These are phyloP conservation scores for Sinella curviseta DNA, from an alignment of 1,140 invertebrate genomes.

Conservation along the genomic window DNA sequence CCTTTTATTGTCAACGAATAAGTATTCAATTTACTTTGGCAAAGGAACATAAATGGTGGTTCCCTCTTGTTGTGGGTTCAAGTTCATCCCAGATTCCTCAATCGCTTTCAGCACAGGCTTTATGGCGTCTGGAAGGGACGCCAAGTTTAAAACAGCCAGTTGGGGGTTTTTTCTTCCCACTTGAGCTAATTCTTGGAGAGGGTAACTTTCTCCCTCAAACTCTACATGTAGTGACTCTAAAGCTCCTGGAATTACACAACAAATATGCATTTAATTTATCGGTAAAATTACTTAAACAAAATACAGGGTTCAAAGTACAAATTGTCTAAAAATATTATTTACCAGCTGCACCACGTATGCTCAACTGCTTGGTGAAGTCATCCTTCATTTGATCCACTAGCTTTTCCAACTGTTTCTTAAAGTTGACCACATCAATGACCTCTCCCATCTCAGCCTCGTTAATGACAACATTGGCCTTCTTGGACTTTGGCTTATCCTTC, in stretches of 20 bases:
- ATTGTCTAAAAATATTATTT: conserved; percentile 9
- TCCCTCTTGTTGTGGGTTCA: conserved; percentile 93
- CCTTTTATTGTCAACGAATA: not conserved
- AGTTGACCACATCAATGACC: conserved; percentile 68
- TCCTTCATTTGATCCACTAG: conserved; percentile 71
- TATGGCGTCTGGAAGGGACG: conserved; percentile 79
- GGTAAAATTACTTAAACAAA: not conserved
- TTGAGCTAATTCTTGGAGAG: conserved; percentile 85
- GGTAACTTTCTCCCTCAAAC: conserved; percentile 78
- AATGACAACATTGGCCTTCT: conserved; percentile 67
- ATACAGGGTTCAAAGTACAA: not conserved
- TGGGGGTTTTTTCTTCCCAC: conserved; percentile 83
- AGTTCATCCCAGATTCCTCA: conserved; percentile 77
- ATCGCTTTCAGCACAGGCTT: conserved; percentile 74
- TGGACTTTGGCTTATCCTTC: conserved; percentile 51
- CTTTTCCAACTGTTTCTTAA: conserved; percentile 67
- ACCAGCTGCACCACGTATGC: conserved; percentile 55
- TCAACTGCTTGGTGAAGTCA: conserved; percentile 75
- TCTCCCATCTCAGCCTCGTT: conserved; percentile 68
- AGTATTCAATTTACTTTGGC: conserved; percentile 78
- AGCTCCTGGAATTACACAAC: conserved; percentile 32
- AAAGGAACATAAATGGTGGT: conserved; percentile 82
- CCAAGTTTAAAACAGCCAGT: conserved; percentile 77
- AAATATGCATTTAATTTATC: not conserved
- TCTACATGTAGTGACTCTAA: conserved; percentile 75